A percentile compares a stretch with the other conserved stretches of the same genome.
phyloP scores from a whole-genome alignment of 2,113 vertebrate genomes.

The Esox niger region DNA sequence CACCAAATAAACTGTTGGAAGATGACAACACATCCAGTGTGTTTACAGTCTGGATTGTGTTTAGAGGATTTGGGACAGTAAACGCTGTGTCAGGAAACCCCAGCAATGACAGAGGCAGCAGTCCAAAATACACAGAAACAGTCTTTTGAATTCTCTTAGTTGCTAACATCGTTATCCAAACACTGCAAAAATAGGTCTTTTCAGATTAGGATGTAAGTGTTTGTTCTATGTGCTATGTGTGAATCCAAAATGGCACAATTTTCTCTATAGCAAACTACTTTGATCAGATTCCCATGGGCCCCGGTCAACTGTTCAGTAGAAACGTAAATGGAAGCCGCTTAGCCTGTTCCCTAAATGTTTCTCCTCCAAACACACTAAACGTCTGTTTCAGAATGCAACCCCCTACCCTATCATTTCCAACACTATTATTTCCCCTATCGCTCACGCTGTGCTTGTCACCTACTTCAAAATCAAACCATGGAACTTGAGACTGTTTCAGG shows the following conservation, averaged over 20 bases:
- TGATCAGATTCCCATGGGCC: no score
- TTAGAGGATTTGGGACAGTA: background rate
- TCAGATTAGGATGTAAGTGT: no score
- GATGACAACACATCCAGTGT: background rate
- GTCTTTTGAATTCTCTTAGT: no score
- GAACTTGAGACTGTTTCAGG: background rate
- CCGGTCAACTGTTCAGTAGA: no score
- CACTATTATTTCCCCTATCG: background rate
- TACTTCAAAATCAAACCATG: constrained; percentile 5
- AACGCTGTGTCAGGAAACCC: background rate
- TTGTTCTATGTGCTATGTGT: no score
- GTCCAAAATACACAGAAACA: background rate
- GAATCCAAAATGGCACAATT: no score
- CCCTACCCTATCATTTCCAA: no score
- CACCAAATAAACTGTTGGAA: background rate
- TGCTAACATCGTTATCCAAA: no score
- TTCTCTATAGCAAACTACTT: no score
- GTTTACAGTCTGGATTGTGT: background rate
- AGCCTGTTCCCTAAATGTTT: background rate
- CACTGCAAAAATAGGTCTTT: no score
- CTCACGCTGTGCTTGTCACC: background rate
- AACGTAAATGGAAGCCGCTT: no score
- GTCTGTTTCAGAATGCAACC: no score
- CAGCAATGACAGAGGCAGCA: background rate
- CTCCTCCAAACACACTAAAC: background rate